A percentile compares a stretch with the other conserved stretches of the same genome.
These are phyloP conservation scores for Merodon equestris DNA, from an alignment of 2,888 invertebrate genomes.

Conservation along the genomic window DNA sequence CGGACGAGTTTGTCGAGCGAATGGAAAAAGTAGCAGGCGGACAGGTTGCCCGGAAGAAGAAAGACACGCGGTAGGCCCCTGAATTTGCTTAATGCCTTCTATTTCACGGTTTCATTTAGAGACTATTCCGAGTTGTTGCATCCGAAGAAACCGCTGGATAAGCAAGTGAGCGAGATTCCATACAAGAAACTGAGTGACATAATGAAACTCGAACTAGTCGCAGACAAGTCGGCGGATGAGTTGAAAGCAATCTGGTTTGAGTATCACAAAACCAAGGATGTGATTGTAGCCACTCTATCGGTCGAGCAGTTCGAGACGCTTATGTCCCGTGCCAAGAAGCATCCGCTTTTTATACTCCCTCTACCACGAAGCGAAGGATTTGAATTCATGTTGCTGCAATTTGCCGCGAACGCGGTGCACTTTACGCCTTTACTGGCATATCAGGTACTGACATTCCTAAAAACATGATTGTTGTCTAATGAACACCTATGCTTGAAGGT, in stretches of 20 bases:
- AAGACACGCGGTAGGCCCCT: conserved; percentile 72
- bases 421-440: conserved; percentile 92
- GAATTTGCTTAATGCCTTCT: background rate
- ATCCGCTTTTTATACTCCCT: conserved; percentile 88
- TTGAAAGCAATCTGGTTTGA: conserved; percentile 88
- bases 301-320: conserved; percentile 82
- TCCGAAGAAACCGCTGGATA: conserved; percentile 81
- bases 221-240: conserved; percentile 85
- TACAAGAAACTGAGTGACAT: conserved; percentile 83
- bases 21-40: conserved; percentile 80
- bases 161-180: conserved; percentile 75
- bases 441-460: conserved; percentile 80
- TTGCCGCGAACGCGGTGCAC: conserved; percentile 85
- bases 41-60: conserved; percentile 73
- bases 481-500: conserved; percentile 81
- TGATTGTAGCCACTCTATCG: conserved; percentile 87
- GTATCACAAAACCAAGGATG: conserved; percentile 88
- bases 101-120: conserved; percentile 74
- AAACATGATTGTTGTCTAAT: too few species aligned
- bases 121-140: conserved; percentile 84
- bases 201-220: conserved; percentile 88
- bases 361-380: conserved; percentile 90
- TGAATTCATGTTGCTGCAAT: conserved; percentile 91
- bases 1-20: conserved; percentile 85
- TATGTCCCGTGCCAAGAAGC: conserved; percentile 81